Evolutionary conservation across 2,797 vertebrate species (phyloP).

Genomic region (Gymnothorax reevesii): DNA sequence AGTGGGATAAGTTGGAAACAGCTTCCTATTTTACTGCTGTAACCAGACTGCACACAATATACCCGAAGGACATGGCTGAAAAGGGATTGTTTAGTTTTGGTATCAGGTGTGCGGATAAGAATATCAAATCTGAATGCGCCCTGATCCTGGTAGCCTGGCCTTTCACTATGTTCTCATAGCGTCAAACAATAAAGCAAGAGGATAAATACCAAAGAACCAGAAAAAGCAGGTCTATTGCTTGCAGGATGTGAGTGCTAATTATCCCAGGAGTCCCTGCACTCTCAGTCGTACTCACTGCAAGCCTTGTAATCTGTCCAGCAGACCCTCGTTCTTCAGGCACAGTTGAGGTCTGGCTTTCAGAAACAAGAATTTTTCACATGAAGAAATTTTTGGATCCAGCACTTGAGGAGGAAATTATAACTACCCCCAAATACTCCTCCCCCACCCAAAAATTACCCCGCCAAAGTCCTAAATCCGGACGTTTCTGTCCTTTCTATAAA

Average conservation of each 20-base stretch:
- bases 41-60: constrained; percentile 15
- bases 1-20: background rate
- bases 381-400: background rate
- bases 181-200: too few relatives aligned
- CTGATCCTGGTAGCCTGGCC: constrained; percentile 20
- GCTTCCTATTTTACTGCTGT: constrained; percentile 32
- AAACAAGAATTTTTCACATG: background rate
- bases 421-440: background rate
- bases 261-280: background rate
- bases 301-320: constrained; percentile 25
- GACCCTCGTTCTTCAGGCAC: background rate
- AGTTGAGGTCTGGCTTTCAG: background rate
- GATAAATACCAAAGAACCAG: background rate
- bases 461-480: constrained; percentile 11
- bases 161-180: background rate
- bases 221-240: background rate
- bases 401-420: constrained; percentile 2
- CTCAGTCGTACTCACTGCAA: constrained; percentile 8
- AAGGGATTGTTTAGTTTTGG: constrained; percentile 5
- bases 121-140: constrained; percentile 26
- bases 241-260: background rate
- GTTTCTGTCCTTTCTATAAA: constrained; percentile 14
- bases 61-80: constrained; percentile 15
- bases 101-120: constrained; percentile 30
- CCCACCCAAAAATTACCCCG: background rate